Base-by-base conservation (phyloP, 2,113 vertebrate genomes). In the Percopsis transmontana region DNA sequence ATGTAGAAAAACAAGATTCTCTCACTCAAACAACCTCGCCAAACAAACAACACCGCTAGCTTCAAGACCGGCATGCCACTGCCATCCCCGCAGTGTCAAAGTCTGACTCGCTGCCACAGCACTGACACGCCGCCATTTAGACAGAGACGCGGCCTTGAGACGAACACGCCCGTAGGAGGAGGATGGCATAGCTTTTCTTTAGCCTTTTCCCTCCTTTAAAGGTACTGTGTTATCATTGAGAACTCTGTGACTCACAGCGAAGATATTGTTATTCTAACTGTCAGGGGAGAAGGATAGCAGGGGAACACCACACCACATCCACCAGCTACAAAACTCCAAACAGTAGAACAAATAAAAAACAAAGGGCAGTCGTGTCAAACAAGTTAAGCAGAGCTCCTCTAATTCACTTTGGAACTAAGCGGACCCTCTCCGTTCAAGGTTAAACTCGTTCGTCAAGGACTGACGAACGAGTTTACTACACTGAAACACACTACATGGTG, bases 1-100 rank as follows among this genome's bases (percentile, higher is more conserved):
- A 42, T 63, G 67, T 8, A 57, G 13, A 38, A 23, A 68, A 67
- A 45, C 61, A 54, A 64, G 11, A 61, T 64, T 65, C 58, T 74
- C 52, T 55, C 40, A 63, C 65, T 65, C 72, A 33, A 38, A 64
- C n/a, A 61, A 50, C 12, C 3, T 16, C 20, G 60, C 44, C 70
- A 58, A 68, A 14, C n/a, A 41, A 69, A 58, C 40, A 23, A 42
- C 14, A 50, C 33, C 44, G 44, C 67, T 45, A 52, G 48, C n/a
- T 6, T 51, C 24, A 13, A 11, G 16, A 41, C 62, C 10, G 9
- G 33, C 16, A 20, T 58, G n/a, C 23, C n/a, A 48, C 38, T 45
- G 38, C 27, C 27, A 21, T 59, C 39, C 42, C 0, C 2, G 51
- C 71, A 60, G 41, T 68, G 57, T 11, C n/a, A 48, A 8, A 48